A percentile compares a stretch with the other conserved stretches of the same genome.
Evolutionary conservation across 2,113 vertebrate species (phyloP).

Genomic region (Odontophorus gujanensis): DNA sequence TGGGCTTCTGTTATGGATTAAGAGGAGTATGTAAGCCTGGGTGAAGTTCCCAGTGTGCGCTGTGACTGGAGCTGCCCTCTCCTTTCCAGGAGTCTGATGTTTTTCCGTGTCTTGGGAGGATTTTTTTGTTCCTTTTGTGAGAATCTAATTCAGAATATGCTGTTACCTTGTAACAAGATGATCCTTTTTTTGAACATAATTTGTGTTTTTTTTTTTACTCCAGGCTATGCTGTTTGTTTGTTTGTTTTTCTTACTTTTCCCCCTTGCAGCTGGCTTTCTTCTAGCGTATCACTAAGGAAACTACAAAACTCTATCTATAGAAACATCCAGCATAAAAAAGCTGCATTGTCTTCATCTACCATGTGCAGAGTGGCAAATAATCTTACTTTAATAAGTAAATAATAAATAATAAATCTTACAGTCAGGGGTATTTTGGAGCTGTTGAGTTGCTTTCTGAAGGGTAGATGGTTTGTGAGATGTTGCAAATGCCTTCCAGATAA

Average conservation of each 20-base stretch:
- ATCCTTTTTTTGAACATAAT: background rate
- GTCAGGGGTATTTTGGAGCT: background rate
- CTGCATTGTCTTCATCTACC: background rate
- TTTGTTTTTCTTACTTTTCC: constrained; percentile 2
- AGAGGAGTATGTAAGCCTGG: background rate
- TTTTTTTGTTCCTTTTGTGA: background rate
- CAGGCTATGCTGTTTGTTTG: background rate
- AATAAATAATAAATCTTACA: too few relatives aligned
- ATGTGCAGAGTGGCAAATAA: background rate
- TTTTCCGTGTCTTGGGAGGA: background rate
- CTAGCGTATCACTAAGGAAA: constrained; percentile 22
- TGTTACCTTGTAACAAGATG: background rate
- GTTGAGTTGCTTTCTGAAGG: background rate
- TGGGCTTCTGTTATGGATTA: background rate
- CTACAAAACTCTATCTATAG: background rate
- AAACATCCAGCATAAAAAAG: background rate
- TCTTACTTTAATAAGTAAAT: too few relatives aligned
- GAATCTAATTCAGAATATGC: background rate
- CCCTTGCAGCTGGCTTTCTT: constrained; percentile 25
- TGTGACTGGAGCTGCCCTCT: background rate
- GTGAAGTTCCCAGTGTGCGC: background rate
- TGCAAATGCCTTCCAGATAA: background rate
- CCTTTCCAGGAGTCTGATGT: background rate
- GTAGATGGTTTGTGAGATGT: background rate
- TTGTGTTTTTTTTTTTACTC: background rate